These are phyloP conservation scores for Cerceris ruficornis DNA, from an alignment of 2,888 invertebrate species.

Conservation along the genomic window DNA sequence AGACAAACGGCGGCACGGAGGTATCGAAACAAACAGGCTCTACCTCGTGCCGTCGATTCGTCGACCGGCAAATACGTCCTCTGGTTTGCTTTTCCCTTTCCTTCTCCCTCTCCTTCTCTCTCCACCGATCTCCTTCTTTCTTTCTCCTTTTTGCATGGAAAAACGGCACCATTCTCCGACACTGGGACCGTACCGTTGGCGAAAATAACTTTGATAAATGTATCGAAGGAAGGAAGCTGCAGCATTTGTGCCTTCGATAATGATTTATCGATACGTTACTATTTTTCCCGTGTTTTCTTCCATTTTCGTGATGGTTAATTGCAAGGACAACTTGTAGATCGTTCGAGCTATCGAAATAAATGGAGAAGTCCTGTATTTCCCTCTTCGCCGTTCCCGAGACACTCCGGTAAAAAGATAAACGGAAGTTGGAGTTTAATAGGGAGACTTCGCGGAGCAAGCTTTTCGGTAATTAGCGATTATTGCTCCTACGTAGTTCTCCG, in stretches of 20 bases:
- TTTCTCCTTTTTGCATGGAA: background rate
- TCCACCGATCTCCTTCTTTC: background rate
- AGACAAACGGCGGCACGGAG: constrained; percentile 61
- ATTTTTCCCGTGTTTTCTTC: too few species aligned
- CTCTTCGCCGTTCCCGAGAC: background rate
- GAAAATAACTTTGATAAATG: constrained; percentile 58
- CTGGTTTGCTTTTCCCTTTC: constrained; percentile 29
- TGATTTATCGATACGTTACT: too few species aligned
- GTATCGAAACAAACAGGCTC: constrained; percentile 65
- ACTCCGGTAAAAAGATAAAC: constrained; percentile 38
- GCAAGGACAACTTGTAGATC: constrained; percentile 23
- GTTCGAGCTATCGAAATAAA: too few species aligned
- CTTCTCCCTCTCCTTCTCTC: background rate
- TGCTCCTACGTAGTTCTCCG: constrained; percentile 47
- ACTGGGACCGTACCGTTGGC: constrained; percentile 17
- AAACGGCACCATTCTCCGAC: constrained; percentile 27
- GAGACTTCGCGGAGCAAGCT: constrained; percentile 47
- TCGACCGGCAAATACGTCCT: constrained; percentile 55
- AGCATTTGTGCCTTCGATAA: too few species aligned
- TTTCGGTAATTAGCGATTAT: constrained; percentile 62
- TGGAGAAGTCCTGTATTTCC: background rate
- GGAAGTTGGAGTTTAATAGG: constrained; percentile 54
- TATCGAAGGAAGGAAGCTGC: constrained; percentile 40
- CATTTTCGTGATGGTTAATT: too few species aligned
- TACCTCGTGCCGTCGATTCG: constrained; percentile 23